A percentile compares a stretch with the other conserved stretches of the same genome.
Evolutionary conservation across 2,888 invertebrate species (phyloP).

Genomic region (Himalopsyche japonica): DNA sequence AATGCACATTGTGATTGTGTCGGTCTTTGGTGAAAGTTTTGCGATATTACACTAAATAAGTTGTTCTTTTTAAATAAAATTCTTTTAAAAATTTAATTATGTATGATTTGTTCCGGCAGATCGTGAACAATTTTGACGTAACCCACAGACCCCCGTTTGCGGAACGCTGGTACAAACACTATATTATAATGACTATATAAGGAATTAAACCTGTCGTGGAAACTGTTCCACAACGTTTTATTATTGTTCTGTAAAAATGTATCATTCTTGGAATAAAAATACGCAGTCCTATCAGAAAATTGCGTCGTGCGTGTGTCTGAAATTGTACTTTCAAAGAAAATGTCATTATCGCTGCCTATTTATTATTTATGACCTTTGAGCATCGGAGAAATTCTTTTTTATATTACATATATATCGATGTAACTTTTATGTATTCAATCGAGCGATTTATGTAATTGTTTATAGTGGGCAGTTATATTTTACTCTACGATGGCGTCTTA

Average conservation of each 20-base stretch:
- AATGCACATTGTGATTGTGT: too few relatives aligned
- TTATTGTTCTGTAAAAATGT: neutral
- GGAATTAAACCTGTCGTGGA: too few relatives aligned
- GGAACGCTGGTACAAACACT: too few relatives aligned
- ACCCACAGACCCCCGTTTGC: too few relatives aligned
- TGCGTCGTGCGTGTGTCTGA: neutral
- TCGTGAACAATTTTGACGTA: too few relatives aligned
- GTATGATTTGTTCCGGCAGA: too few relatives aligned
- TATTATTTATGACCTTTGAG: neutral
- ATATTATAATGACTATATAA: too few relatives aligned
- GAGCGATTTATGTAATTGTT: neutral
- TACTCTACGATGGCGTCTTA: neutral
- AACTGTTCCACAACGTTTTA: too few relatives aligned
- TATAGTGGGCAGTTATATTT: neutral
- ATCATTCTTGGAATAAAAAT: neutral
- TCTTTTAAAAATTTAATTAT: too few relatives aligned
- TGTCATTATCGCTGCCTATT: neutral
- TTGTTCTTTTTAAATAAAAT: too few relatives aligned
- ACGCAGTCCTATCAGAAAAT: neutral
- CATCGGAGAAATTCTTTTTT: neutral
- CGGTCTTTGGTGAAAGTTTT: too few relatives aligned
- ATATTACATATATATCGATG: neutral
- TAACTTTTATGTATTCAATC: neutral
- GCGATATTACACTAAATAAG: too few relatives aligned
- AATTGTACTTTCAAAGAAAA: neutral